phyloP scores from a whole-genome alignment of 2,888 invertebrate genomes.

The Callyntrura guangdongensis region DNA sequence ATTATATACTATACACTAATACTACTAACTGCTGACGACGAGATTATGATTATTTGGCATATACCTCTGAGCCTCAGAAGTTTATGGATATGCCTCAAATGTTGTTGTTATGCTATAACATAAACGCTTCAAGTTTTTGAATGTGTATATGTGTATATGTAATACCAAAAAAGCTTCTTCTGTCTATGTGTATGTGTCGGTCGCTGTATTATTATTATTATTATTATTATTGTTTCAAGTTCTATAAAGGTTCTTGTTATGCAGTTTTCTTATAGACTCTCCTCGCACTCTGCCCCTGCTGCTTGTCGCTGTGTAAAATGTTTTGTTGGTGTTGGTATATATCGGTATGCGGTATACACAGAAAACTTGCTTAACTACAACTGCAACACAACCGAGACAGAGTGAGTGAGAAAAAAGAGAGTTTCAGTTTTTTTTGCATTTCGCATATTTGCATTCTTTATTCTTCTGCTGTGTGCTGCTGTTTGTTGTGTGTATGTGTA shows the following conservation, averaged over 20 bases:
- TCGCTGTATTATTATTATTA: not conserved
- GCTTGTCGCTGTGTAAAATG: no score
- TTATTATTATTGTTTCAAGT: no score
- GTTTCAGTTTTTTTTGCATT: constrained; percentile 62
- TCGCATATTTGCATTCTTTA: constrained; percentile 73
- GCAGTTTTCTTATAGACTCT: not conserved
- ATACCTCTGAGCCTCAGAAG: constrained; percentile 16
- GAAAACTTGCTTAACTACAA: constrained; percentile 18
- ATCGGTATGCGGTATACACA: not conserved
- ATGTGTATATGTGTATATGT: not conserved
- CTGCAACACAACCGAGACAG: not conserved
- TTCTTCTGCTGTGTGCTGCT: constrained; percentile 44
- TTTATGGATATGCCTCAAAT: not conserved
- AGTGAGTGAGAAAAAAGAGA: constrained; percentile 27
- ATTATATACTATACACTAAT: not conserved
- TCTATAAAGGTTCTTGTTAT: not conserved
- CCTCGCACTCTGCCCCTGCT: no score
- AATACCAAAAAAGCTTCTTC: not conserved
- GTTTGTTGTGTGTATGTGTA: no score
- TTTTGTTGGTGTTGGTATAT: not conserved
- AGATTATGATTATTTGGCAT: not conserved
- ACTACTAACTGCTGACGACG: not conserved
- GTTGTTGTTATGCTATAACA: constrained; percentile 29
- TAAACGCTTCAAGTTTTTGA: not conserved
- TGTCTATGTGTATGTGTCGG: no score